phyloP scores from a whole-genome alignment of 2,797 vertebrate genomes.

The Gorsachius magnificus region DNA sequence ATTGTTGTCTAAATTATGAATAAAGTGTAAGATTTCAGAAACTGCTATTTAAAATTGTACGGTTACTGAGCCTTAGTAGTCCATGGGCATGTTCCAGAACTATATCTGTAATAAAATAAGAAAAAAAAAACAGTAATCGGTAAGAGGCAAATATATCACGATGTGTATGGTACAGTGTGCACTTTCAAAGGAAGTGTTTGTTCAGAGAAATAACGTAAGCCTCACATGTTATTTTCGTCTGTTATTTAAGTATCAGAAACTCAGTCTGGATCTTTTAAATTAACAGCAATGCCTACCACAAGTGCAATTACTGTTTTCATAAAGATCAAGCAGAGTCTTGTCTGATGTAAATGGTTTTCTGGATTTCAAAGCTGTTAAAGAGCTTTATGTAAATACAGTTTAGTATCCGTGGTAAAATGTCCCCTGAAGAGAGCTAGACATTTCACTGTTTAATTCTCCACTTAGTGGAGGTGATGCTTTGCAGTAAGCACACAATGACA shows the following conservation, averaged over 20 bases:
- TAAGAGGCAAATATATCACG: conserved; percentile 20
- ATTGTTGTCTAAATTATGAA: conserved; percentile 19
- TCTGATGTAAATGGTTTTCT: conserved; percentile 27
- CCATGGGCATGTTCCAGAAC: conserved; percentile 32
- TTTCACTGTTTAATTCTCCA: conserved; percentile 42
- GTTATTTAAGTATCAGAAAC: conserved; percentile 10
- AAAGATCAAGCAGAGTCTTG: conserved; percentile 33
- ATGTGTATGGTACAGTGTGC: background rate
- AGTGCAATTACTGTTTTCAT: background rate
- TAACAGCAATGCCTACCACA: background rate
- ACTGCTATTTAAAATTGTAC: background rate
- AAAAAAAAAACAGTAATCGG: background rate
- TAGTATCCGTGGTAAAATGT: background rate
- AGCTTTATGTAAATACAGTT: background rate
- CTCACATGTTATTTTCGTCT: background rate
- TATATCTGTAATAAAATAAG: background rate
- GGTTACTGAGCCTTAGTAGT: background rate
- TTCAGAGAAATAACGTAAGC: background rate
- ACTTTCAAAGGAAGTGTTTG: conserved; percentile 30
- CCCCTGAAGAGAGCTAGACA: background rate
- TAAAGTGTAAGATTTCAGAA: conserved; percentile 11
- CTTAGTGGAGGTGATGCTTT: conserved; percentile 49
- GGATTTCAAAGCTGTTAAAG: conserved; percentile 24
- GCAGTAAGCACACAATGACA: conserved; percentile 47
- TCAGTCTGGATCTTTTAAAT: conserved; percentile 40